These are phyloP conservation scores for Poeciliopsis infans DNA, from an alignment of 2,797 vertebrate genomes.

Conservation along the genomic window DNA sequence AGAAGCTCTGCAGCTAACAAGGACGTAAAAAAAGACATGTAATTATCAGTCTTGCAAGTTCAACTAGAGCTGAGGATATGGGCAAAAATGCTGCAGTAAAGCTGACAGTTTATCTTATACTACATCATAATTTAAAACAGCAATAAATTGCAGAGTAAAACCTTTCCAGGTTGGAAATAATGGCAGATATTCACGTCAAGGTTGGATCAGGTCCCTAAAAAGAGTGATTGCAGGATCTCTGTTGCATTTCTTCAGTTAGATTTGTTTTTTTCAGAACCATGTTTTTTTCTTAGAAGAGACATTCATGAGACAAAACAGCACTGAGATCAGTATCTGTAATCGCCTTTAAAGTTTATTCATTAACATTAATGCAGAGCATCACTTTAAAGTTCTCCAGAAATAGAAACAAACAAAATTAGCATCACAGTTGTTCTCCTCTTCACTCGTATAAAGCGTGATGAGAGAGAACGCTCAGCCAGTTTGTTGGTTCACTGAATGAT, in stretches of 20 bases:
- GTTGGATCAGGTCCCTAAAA: not conserved
- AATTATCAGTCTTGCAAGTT: not conserved
- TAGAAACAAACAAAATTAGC: constrained; percentile 22
- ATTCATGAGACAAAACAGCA: not conserved
- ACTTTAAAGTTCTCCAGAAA: constrained; percentile 18
- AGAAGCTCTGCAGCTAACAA: not conserved
- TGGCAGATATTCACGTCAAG: not conserved
- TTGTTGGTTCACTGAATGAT: constrained; percentile 43
- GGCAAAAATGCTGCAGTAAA: not conserved
- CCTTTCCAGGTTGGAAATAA: not conserved
- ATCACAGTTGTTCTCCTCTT: constrained; percentile 17
- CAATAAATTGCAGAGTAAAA: not conserved
- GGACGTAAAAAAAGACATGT: not conserved
- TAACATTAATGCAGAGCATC: not conserved
- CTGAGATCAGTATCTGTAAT: not conserved
- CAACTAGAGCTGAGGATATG: not conserved
- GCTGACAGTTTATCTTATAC: not conserved
- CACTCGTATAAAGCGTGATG: constrained; percentile 20
- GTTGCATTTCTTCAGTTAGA: not conserved
- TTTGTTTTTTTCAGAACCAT: not conserved
- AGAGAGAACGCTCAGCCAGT: constrained; percentile 17
- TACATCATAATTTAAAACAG: not conserved
- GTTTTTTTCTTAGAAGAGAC: not conserved
- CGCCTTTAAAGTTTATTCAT: not conserved
- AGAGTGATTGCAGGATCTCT: not conserved